Evolutionary conservation across 2,797 vertebrate genomes (phyloP).

Genomic region (Chaetophractus vellerosus): DNA sequence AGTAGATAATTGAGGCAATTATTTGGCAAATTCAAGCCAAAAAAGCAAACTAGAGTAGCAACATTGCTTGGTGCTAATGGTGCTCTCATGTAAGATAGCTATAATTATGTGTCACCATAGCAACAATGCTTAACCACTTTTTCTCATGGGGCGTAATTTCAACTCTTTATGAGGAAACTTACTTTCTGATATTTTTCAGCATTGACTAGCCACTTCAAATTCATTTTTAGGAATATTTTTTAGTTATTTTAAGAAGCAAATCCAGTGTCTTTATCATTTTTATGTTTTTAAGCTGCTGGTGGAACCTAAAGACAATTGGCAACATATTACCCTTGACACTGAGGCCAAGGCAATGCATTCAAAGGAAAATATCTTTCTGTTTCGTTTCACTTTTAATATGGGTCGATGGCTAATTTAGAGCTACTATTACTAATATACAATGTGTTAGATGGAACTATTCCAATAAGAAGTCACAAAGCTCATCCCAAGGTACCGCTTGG

Average conservation of each 20-base stretch:
- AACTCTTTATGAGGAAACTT: constrained; percentile 1
- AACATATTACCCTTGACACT: not conserved
- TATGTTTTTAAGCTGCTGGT: not conserved
- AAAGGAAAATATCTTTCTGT: not conserved
- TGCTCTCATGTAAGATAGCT: not conserved
- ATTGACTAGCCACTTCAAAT: not conserved
- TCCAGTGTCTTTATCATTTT: not conserved
- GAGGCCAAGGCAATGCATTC: not conserved
- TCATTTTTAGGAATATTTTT: not conserved
- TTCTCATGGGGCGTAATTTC: constrained; percentile 20
- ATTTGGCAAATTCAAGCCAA: constrained; percentile 59
- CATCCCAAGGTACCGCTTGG: not conserved
- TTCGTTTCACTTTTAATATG: not conserved
- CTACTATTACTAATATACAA: not conserved
- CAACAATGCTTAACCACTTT: not conserved
- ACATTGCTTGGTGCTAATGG: not conserved
- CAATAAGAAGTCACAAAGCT: not conserved
- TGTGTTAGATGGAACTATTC: not conserved
- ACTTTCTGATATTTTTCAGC: constrained; percentile 29
- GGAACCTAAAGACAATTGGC: not conserved
- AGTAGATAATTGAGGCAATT: constrained; percentile 58
- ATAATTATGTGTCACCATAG: not conserved
- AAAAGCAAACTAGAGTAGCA: not conserved
- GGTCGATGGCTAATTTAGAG: not conserved
- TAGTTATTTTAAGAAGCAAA: not conserved